Evolutionary conservation across 35 echinoderm and acorn worm species (phyloP), one percentile per base, ranked within the genome.

Genomic region (Heliocidaris tuberculata): DNA sequence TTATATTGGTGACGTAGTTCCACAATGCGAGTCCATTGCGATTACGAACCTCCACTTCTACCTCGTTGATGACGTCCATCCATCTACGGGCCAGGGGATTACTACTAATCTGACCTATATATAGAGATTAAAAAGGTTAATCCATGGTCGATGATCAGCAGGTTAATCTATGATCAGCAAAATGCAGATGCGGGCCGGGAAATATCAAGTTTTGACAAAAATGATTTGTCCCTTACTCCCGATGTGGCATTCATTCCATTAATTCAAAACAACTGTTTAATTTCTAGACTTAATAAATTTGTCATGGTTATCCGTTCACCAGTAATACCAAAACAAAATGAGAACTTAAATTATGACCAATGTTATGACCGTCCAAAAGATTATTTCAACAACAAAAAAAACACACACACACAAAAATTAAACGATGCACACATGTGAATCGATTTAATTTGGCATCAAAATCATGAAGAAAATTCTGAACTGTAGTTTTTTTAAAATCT

Each of bases 1-100:
- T 93, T 6, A 93, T 52, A 42, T 93, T 93, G 11, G 91, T 93
- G 29, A 48, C 17, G 91, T 93, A 93, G 91, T 93, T 93, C 47
- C 50, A 93, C 13, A 52, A 48, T 6, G 91, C 91, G 59, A 93
- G 50, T 48, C 91, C 91, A 59, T 50, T 16, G 1, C 91, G 31
- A 48, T 93, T 93, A 5, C 48, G 31, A 59, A 59, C 91, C 91
- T 93, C 91, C 8, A 93, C 91, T 52, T 93, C 47, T n/a, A 30
- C 91, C 13, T 30, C 50, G 50, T 93, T 93, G 15, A 93, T 59
- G 48, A 93, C 50, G 21, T 50, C 91, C 91, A 93, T 93, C 91
- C 91, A 93, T 48, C 27, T 52, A 52, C 50, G 47, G 50, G 48
- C 91, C 31, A 93, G 9, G 11, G 31, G 31, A 59, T 49, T 49